phyloP scores from a whole-genome alignment of 2,888 invertebrate genomes.

The Polyploca ridens region DNA sequence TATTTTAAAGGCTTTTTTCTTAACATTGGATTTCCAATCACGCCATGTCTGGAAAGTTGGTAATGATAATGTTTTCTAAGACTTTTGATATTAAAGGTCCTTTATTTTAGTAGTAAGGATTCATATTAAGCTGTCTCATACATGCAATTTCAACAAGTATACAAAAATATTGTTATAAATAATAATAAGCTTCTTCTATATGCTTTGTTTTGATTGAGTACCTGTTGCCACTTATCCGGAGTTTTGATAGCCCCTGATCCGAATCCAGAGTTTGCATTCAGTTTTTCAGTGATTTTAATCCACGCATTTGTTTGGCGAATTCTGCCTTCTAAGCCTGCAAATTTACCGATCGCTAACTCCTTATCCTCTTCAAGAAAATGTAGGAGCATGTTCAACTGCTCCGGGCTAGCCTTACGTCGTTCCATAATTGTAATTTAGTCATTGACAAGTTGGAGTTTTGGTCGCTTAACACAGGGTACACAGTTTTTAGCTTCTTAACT shows the following conservation, averaged over 20 bases:
- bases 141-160: not conserved
- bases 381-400: constrained; percentile 64
- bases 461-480: not conserved
- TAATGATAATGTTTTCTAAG: not conserved
- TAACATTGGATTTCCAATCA: constrained; percentile 70
- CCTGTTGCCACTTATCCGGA: constrained; percentile 72
- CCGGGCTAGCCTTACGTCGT: constrained; percentile 66
- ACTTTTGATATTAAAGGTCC: constrained; percentile 9
- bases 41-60: constrained; percentile 55
- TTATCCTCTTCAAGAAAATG: constrained; percentile 64
- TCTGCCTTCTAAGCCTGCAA: constrained; percentile 58
- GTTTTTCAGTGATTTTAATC: constrained; percentile 68
- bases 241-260: constrained; percentile 68
- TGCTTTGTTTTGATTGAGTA: constrained; percentile 19
- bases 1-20: constrained; percentile 67
- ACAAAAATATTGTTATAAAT: not conserved
- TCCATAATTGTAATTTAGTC: constrained; percentile 34
- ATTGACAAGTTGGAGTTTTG: not conserved
- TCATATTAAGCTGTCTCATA: too few species aligned
- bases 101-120: too few species aligned
- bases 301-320: constrained; percentile 65
- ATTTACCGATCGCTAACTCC: constrained; percentile 64
- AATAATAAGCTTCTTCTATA: too few species aligned
- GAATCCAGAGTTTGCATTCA: constrained; percentile 65
- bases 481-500: not conserved